Evolutionary conservation across 2,888 invertebrate genomes (phyloP), one percentile per base, ranked within the genome.

Genomic region (Leuctra nigra): DNA sequence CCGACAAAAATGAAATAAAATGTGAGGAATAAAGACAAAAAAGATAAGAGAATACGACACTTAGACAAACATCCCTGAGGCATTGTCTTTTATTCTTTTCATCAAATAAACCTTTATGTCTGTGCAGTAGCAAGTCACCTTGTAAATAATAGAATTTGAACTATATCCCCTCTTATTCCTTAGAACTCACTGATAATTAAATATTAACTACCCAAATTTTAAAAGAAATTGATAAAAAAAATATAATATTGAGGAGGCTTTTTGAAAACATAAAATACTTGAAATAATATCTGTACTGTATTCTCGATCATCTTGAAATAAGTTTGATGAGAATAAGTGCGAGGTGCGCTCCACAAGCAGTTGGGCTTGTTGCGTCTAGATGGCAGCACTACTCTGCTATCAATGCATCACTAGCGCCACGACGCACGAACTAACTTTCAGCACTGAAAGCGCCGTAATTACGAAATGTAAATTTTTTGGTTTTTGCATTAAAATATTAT

Each of bases 1-100:
- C 25, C 36, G 25, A n/a, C 47, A 24, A 47, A 47, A 47, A 47
- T 47, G 29, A 47, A 47, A 47, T 47, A 24, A 47, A 23, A 29
- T 47, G n/a, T 23, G 2, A 47, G 47, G 25, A 4, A 47, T 47
- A 47, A 29, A 47, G 47, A 25, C 47, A 11, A 47, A 47, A 20
- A 25, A 47, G 47, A 47, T 47, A 47, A 47, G 47, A 25, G 11
- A 24, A 47, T 25, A 47, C 29, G n/a, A 25, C 47, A 36, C 36
- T 36, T 36, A 36, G n/a, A 36, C 36, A 36, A 36, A 36, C 6
- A 36, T 36, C 36, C 16, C 36, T 13, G 4, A 36, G 16, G n/a
- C 36, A 11, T 36, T 36, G 16, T 36, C 16, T 36, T 4, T 36
- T 36, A 36, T 13, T 36, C 16, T n/a, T 36, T 16, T 7, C 13